Evolutionary conservation across 2,797 vertebrate genomes (phyloP), one percentile per base, ranked within the genome.

Genomic region (Chloroceryle inda): DNA sequence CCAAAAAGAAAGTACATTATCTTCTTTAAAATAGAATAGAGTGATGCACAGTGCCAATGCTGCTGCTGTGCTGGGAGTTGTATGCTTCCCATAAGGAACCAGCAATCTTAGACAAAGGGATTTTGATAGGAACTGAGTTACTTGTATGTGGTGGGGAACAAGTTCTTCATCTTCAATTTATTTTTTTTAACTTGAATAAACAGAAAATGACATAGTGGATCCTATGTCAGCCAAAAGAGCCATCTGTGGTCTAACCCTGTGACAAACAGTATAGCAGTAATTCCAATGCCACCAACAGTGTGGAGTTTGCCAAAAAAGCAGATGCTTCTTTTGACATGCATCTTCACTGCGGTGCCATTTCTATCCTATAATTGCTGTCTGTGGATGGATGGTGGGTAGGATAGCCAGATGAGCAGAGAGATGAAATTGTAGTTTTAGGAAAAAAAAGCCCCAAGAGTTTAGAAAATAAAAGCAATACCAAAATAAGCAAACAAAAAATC

Each of bases 231-330:
- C 96, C 96, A 98, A 94, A 96, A 98, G 96, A 96, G 79, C 97
- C 97, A 97, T 97, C 97, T 97, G 95, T 94, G 95, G 71, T 89
- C 89, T 97, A 82, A 97, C 82, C 94, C 94, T 95, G 91, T 85
- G 92, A 95, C 96, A 96, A 96, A 97, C 93, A 88, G 94, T 77
- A 77, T 93, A 92, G 89, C 95, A 91, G 61, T 96, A 96, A 94
- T 97, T 94, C 91, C 87, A 93, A 18, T 96, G 94, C 96, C 95
- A 97, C 97, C 94, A 95, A 94, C 76, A 95, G 92, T 31, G 71
- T 67, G 80, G 74, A 84, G 86, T 96, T 94, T 98, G 97, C 97
- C 96, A 97, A 93, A 96, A 94, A 97, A 97, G 67, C 97, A 97
- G 97, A 97, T 97, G 96, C 96, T 96, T 80, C 94, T 95, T 97